Evolutionary conservation across 2,113 vertebrate genomes (phyloP).

Genomic region (Gopherus flavomarginatus): DNA sequence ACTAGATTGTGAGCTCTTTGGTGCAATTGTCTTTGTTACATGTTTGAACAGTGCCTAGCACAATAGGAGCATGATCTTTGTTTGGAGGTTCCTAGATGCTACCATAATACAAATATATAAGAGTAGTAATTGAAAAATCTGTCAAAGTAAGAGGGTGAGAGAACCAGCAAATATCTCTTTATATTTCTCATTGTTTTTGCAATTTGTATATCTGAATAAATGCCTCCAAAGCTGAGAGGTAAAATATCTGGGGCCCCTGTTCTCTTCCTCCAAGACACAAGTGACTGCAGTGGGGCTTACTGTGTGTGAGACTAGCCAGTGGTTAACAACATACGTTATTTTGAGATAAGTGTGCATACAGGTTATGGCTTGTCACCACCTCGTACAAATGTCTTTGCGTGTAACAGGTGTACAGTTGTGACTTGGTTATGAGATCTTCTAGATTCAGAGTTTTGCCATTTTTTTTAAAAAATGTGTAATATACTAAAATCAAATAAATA

Average conservation of each 20-base stretch:
- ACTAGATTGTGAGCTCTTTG: background rate
- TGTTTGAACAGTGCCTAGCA: background rate
- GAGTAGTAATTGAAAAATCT: background rate
- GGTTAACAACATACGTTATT: background rate
- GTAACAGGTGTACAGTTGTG: background rate
- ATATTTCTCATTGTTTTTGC: background rate
- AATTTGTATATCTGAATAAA: background rate
- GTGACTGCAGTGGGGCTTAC: background rate
- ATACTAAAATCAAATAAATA: background rate
- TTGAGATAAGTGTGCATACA: background rate
- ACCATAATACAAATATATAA: background rate
- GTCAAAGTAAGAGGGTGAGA: background rate
- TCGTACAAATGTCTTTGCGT: background rate
- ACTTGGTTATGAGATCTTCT: background rate
- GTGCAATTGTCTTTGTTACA: accelerated
- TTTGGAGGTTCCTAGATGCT: background rate
- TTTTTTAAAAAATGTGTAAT: background rate
- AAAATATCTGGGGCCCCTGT: background rate
- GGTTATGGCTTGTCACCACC: background rate
- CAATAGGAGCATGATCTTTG: background rate
- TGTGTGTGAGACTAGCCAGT: background rate
- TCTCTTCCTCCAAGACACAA: background rate
- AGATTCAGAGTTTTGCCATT: background rate
- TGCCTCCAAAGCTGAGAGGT: background rate
- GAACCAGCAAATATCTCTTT: background rate